phyloP scores from a whole-genome alignment of 2,113 vertebrate genomes.

The Ailuropoda melanoleuca region DNA sequence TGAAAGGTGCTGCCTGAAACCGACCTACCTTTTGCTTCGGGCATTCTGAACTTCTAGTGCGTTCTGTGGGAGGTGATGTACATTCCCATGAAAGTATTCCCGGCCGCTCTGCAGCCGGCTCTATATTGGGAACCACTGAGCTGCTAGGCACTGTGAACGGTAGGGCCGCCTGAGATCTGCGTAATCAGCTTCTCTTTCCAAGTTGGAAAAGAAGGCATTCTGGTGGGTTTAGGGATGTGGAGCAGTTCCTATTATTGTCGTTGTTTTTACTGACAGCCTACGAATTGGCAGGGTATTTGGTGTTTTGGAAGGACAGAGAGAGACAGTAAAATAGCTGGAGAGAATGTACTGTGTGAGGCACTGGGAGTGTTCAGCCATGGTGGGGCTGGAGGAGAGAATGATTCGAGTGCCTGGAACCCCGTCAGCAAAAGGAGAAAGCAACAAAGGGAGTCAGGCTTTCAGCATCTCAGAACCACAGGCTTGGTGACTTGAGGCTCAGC shows the following conservation, averaged over 20 bases:
- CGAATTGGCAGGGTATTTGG: background rate
- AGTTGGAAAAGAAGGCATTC: background rate
- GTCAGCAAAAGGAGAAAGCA: background rate
- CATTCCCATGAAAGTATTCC: background rate
- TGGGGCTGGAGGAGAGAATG: background rate
- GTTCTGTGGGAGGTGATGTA: background rate
- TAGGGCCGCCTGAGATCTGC: background rate
- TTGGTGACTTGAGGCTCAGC: too few species aligned
- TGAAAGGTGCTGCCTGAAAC: background rate
- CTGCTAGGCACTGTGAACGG: background rate
- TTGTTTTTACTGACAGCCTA: background rate
- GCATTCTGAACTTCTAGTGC: background rate
- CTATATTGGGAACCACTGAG: background rate
- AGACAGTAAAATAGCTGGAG: background rate
- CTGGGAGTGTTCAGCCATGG: background rate
- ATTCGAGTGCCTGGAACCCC: too few species aligned
- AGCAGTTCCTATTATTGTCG: background rate
- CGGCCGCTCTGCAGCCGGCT: background rate
- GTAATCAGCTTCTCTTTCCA: background rate
- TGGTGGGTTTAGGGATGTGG: background rate
- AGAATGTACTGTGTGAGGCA: background rate
- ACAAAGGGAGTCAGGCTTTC: too few species aligned
- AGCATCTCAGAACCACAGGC: rapidly evolving
- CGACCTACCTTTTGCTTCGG: background rate
- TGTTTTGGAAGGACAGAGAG: background rate